A percentile compares a stretch with the other conserved stretches of the same genome.
phyloP scores from a whole-genome alignment of 2,113 vertebrate genomes.

The Phainopepla nitens region DNA sequence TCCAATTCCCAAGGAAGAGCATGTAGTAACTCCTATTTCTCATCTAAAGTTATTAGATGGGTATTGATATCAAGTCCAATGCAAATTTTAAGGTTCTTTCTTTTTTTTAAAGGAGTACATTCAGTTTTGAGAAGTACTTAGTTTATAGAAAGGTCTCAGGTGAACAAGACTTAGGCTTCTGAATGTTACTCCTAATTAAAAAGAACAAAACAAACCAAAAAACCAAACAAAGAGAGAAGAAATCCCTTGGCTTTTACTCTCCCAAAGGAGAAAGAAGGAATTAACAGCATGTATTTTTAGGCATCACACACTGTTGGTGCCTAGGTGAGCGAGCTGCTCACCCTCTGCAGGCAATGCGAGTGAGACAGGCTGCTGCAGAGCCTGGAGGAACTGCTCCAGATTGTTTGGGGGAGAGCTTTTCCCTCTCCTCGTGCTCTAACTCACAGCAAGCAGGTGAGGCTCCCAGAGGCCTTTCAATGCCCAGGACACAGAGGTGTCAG shows the following conservation, averaged over 20 bases:
- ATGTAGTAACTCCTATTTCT: not conserved
- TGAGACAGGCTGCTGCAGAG: not conserved
- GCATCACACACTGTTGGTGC: not conserved
- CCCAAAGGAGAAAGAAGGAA: not conserved
- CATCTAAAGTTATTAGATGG: not conserved
- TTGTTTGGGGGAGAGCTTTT: not conserved
- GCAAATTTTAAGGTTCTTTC: not conserved
- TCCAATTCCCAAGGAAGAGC: not conserved
- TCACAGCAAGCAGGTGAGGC: not conserved
- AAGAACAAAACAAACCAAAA: not conserved
- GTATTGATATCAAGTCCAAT: not conserved
- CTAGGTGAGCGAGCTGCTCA: not conserved
- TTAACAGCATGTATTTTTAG: constrained; percentile 34
- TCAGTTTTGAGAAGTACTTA: not conserved
- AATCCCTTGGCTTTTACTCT: not conserved
- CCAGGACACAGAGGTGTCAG: not conserved
- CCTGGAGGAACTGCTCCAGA: not conserved
- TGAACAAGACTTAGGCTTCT: not conserved
- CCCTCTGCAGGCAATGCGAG: not conserved
- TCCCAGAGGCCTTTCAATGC: not conserved
- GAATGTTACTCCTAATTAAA: not conserved
- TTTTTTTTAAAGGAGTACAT: not conserved
- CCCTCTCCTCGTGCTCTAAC: not conserved
- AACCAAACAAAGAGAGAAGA: not conserved
- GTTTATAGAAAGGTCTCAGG: not conserved